phyloP scores from a whole-genome alignment of 2,888 invertebrate species.

The Drosophila maculinotata region DNA sequence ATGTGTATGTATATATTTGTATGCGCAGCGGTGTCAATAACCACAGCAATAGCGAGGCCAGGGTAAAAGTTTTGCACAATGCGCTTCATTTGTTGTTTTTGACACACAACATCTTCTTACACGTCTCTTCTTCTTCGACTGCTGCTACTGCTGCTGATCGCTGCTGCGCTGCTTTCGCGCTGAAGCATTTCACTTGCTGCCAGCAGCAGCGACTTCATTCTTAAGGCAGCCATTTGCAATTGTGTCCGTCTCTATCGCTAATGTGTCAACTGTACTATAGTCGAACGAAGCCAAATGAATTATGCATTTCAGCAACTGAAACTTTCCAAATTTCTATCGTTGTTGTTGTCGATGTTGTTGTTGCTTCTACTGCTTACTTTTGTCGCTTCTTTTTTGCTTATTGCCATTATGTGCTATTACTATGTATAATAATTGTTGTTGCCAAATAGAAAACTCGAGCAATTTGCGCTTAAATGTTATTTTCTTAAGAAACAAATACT shows the following conservation, averaged over 20 bases:
- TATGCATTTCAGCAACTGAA: conserved; percentile 72
- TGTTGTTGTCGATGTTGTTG: conserved; percentile 29
- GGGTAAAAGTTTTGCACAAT: conserved; percentile 77
- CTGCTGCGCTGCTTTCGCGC: conserved; percentile 40
- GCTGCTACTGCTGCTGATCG: conserved; percentile 14
- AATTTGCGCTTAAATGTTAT: conserved; percentile 51
- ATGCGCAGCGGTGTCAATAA: conserved; percentile 65
- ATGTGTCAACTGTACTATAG: conserved; percentile 70
- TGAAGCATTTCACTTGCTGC: conserved; percentile 6
- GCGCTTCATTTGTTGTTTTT: conserved; percentile 74
- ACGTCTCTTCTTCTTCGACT: conserved; percentile 13
- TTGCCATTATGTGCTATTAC: conserved; percentile 18
- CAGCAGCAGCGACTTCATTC: conserved; percentile 45
- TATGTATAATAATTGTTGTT: conserved; percentile 35
- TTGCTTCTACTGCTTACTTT: conserved; percentile 25
- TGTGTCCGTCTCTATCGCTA: conserved; percentile 55
- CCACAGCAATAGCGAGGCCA: conserved; percentile 48
- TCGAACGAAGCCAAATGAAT: conserved; percentile 67
- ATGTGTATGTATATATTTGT: conserved; percentile 16
- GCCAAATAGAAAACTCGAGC: conserved; percentile 65
- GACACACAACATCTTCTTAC: conserved; percentile 49
- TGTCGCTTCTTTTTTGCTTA: conserved; percentile 26
- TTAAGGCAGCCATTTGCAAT: conserved; percentile 62
- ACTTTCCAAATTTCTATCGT: conserved; percentile 75
- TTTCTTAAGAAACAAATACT: conserved; percentile 4